A percentile compares a stretch with the other conserved stretches of the same genome.
These are phyloP conservation scores for Sarcophilus harrisii DNA, from an alignment of 2,797 vertebrate genomes.

Conservation along the genomic window DNA sequence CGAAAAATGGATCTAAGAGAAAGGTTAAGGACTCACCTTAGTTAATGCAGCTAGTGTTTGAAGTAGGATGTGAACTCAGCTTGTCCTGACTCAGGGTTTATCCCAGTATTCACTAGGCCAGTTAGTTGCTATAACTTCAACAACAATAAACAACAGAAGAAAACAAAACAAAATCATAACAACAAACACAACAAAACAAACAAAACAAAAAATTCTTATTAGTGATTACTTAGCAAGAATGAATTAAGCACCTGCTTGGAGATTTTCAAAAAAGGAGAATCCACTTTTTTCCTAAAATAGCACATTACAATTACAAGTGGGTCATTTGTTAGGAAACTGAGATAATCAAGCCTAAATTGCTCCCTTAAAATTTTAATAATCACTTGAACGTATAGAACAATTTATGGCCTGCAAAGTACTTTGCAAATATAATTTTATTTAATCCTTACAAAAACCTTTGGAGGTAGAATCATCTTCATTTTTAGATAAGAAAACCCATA, in stretches of 20 bases:
- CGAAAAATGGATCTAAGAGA: background rate
- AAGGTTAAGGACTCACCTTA: background rate
- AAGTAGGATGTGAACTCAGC: background rate
- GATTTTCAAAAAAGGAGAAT: background rate
- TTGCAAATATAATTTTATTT: background rate
- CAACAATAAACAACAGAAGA: background rate
- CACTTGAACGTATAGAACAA: background rate
- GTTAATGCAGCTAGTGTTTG: background rate
- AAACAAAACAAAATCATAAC: background rate
- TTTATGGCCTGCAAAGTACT: background rate
- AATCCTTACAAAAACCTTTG: background rate
- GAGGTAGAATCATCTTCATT: background rate
- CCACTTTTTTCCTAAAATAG: background rate
- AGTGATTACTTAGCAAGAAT: background rate
- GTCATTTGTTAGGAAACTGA: background rate
- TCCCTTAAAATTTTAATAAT: background rate
- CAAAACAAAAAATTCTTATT: background rate
- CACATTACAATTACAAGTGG: background rate
- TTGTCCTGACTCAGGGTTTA: background rate
- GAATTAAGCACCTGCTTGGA: background rate
- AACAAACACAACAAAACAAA: background rate
- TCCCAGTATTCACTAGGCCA: background rate
- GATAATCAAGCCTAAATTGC: background rate
- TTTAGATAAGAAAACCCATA: background rate
- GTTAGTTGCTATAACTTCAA: background rate